Evolutionary conservation across 2,888 invertebrate species (phyloP), one percentile per base, ranked within the genome.

Genomic region (Heliothis peltigera): DNA sequence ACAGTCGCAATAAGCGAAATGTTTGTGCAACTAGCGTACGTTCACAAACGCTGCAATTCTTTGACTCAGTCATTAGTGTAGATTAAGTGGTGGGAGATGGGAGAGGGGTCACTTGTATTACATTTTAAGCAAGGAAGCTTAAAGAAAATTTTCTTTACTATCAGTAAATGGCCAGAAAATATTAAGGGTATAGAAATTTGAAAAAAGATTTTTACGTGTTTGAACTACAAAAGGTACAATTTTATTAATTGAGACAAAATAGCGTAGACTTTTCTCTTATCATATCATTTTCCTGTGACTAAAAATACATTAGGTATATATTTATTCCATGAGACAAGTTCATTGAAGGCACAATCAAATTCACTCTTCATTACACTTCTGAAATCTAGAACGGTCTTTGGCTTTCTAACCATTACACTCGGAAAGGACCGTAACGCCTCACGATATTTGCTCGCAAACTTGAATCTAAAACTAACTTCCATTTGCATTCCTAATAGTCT

Each of bases 361-460:
- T 22, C 21, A 2, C 3, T 0, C 0, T 8, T 10, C 1, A 12
- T 7, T 48, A 17, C 56, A 6, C 56, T 19, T 67, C 70, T 60
- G n/a, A 19, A n/a, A 39, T 57, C 22, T 51, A 22, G 44, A 63
- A 64, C 39, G 32, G 58, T 67, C 64, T 75, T 67, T 75, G 75
- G 18, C 66, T 64, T 75, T 60, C 66, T 60, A 78, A 70, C 80
- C 81, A 83, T 83, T 84, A 78, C 78, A 80, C 75, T 64, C 59
- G 71, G 75, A 81, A 83, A 77, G 74, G 77, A 79, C 76, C 80
- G 77, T 77, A 82, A 79, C 79, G 76, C 74, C 68, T 77, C 76
- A 79, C 84, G 77, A 79, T 81, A 81, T 81, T 82, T 77, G 79
- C 81, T 82, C 75, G 74, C 81, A 82, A 81, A 84, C 83, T 82